A percentile compares a stretch with the other conserved stretches of the same genome.
phyloP scores from a whole-genome alignment of 2,113 vertebrate species.

The Ptyas mucosa region DNA sequence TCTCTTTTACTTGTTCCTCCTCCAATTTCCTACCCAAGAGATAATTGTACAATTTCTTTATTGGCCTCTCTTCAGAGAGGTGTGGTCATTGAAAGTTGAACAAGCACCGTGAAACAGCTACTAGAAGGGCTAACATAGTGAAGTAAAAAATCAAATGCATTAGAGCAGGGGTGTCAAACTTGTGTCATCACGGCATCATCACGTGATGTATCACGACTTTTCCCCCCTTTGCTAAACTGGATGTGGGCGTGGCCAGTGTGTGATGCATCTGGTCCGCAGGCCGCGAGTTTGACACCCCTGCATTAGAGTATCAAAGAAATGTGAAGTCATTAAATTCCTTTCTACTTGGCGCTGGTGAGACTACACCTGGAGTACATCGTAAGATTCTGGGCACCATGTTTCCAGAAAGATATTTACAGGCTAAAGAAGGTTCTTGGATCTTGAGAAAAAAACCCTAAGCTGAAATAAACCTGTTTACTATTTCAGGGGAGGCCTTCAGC shows the following conservation, averaged over 20 bases:
- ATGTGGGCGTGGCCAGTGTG: too few relatives aligned
- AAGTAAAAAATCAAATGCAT: not conserved
- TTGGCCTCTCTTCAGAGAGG: not conserved
- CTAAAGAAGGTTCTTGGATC: not conserved
- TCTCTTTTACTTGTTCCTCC: too few relatives aligned
- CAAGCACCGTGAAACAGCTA: not conserved
- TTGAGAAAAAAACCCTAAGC: not conserved
- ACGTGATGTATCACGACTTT: too few relatives aligned
- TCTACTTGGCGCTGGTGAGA: not conserved
- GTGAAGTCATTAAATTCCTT: not conserved
- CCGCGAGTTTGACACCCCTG: not conserved
- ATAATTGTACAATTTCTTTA: too few relatives aligned
- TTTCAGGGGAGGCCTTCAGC: not conserved
- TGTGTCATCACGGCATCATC: too few relatives aligned
- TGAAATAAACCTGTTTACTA: not conserved
- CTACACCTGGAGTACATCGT: not conserved
- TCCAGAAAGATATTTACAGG: not conserved
- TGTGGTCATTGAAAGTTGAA: not conserved
- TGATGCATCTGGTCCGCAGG: too few relatives aligned
- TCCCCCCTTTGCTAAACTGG: too few relatives aligned
- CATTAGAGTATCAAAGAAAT: not conserved
- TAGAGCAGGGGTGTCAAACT: not conserved
- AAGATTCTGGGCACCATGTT: not conserved
- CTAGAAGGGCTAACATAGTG: not conserved
- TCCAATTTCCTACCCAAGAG: too few relatives aligned